These are phyloP conservation scores for Gallinago solitaria DNA, from an alignment of 2,797 vertebrate genomes.

Conservation along the genomic window DNA sequence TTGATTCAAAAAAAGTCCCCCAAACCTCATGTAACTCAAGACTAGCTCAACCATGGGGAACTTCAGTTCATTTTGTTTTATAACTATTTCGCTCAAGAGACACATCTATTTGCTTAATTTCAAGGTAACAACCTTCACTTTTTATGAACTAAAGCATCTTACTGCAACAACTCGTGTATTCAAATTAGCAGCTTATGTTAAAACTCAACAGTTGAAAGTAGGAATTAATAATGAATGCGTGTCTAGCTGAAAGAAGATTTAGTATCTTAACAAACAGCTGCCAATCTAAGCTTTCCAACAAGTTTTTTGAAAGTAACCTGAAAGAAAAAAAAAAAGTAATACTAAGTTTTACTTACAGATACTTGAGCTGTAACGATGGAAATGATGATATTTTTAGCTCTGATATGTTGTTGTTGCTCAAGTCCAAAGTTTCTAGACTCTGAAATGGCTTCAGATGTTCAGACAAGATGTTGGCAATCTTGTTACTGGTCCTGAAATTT, in stretches of 20 bases:
- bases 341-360: slow-evolving; percentile 85
- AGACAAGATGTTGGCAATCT: slow-evolving; percentile 81
- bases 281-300: not conserved
- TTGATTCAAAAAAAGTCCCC: not conserved
- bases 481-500: slow-evolving; percentile 91
- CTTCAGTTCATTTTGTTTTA: not conserved
- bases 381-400: slow-evolving; percentile 85
- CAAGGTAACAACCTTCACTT: not conserved
- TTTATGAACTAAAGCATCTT: not conserved
- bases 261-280: not conserved
- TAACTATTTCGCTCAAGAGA: not conserved
- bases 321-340: not conserved
- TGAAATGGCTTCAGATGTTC: slow-evolving; percentile 85
- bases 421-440: slow-evolving; percentile 90
- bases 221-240: not conserved
- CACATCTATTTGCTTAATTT: not conserved
- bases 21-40: not conserved
- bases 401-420: slow-evolving; percentile 91
- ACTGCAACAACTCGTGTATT: not conserved
- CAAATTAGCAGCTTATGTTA: not conserved
- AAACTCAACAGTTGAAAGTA: not conserved
- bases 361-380: slow-evolving; percentile 86
- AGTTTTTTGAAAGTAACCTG: not conserved
- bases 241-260: not conserved
- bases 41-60: not conserved